Conservation (phyloP, 1,140 invertebrate genomes). For the Fopius arisanus region DNA sequence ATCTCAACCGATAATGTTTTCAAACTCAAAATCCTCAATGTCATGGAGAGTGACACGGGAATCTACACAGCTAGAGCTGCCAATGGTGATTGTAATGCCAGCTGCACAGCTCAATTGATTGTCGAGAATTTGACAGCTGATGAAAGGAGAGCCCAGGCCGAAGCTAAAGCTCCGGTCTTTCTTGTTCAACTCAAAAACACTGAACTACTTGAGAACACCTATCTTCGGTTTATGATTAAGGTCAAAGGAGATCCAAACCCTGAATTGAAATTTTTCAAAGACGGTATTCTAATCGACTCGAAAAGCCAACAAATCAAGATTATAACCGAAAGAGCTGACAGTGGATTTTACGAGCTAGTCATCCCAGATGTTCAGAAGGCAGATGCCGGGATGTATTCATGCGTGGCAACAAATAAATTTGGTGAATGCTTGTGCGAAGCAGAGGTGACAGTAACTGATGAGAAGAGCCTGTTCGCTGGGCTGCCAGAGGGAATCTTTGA, state of each 20-base stretch:
- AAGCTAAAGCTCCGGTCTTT: constrained; percentile 80
- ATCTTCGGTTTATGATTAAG: constrained; percentile 88
- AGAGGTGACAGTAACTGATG: constrained; percentile 81
- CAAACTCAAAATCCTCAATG: constrained; percentile 82
- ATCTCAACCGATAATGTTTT: constrained; percentile 68
- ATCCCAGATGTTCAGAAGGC: constrained; percentile 80
- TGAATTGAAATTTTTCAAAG: constrained; percentile 85
- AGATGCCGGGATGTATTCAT: constrained; percentile 90
- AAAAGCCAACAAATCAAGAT: constrained; percentile 77
- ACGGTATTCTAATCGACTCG: constrained; percentile 75
- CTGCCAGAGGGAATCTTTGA: constrained; percentile 73
- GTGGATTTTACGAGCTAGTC: constrained; percentile 89
- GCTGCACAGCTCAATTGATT: constrained; percentile 84
- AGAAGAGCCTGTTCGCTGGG: constrained; percentile 82
- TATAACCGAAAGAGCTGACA: constrained; percentile 77
- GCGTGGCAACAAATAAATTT: constrained; percentile 84
- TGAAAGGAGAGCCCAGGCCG: constrained; percentile 74
- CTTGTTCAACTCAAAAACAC: constrained; percentile 85
- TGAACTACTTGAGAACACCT: constrained; percentile 86
- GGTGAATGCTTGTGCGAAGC: constrained; percentile 82
- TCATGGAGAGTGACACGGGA: constrained; percentile 83
- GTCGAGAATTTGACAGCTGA: constrained; percentile 80
- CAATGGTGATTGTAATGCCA: constrained; percentile 80
- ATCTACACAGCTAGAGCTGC: constrained; percentile 91
- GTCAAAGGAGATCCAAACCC: constrained; percentile 88